Evolutionary conservation across 2,113 vertebrate species (phyloP), one percentile per base, ranked within the genome.

Genomic region (Sardina pilchardus): DNA sequence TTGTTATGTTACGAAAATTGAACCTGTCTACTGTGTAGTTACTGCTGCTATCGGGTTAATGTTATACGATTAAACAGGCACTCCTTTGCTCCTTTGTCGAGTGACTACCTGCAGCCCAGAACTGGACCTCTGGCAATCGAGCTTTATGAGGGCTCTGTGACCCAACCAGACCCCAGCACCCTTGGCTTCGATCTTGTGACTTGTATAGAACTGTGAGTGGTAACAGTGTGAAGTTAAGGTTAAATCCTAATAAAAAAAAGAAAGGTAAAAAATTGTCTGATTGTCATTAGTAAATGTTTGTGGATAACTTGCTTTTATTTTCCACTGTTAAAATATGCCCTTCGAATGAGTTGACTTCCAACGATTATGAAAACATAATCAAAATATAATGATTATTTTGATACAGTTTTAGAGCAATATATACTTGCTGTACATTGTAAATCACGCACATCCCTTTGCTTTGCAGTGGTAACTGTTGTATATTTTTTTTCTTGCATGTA

Each of bases 191-290:
- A 99, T 87, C 94, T 99, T 86, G 95, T 97, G 84, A 96, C 97
- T 0, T 96, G 96, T 89, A 95, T 99, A 88, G 98, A 99, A 93
- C 88, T 99, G 98, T 99, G 93, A 97, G 97, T 95, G 91, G 88
- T 1, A 1, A 44, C 19, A 67, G 14, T 19, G 6, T 7, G 19
- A 59, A 7, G 21, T 24, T 6, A 59, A 24, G 5, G 6, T 5
- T 24, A 24, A 59, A 56, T 5, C 19, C 6, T 59, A 7, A 12
- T 47, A 12, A n/a, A n/a, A n/a, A n/a, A n/a, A n/a, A n/a, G n/a
- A n/a, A n/a, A 47, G 45, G 45, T 47, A 21, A 59, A 6, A 59
- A 59, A 24, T 24, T 56, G 44, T 0, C 3, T 45, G 39, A 42
- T 42, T 42, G 45, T 47, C 8, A 47, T 47, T 9, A 47, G 45